Evolutionary conservation across 2,797 vertebrate genomes (phyloP), one percentile per base, ranked within the genome.

Genomic region (Danionella dracula): DNA sequence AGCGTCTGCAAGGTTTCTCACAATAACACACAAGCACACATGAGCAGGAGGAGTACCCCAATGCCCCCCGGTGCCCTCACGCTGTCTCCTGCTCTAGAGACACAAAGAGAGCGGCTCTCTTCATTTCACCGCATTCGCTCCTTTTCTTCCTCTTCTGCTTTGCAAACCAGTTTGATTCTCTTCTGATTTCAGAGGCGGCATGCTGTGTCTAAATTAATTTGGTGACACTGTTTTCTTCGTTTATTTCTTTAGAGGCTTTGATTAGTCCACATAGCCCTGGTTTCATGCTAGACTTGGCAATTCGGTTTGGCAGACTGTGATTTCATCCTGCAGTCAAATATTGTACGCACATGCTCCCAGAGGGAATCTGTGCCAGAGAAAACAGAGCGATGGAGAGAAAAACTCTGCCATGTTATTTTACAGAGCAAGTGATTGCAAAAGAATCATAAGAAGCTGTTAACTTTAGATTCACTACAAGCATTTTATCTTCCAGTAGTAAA

Each of bases 261-360:
- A 86, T 90, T 85, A 86, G 82, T 84, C 82, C 3, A 27, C 82
- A 73, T 81, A 79, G 78, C 79, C 78, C 48, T 1, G 75, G 84
- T 80, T 86, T 86, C 82, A 85, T 83, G 84, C 80, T 83, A 85
- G 65, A 86, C 81, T 83, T 85, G 84, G 74, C 83, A 84, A 86
- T 89, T 87, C 78, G 75, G 84, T 88, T 85, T 84, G 65, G 75
- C 72, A 82, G 83, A 80, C 83, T 79, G 78, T 70, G 49, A 77
- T 78, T 76, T 83, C 79, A 83, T 86, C 84, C 82, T 72, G 81
- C 64, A 86, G 83, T 84, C 79, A 85, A 84, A 86, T 82, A 55
- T 45, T 54, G 49, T 65, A 81, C 79, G 81, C 80, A 79, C 79
- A 77, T 80, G 79, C 78, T 78, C 85, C 81, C 73, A 68, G 70